These are phyloP conservation scores for Dasyurus viverrinus DNA, from an alignment of 2,113 vertebrate species.

Conservation along the genomic window DNA sequence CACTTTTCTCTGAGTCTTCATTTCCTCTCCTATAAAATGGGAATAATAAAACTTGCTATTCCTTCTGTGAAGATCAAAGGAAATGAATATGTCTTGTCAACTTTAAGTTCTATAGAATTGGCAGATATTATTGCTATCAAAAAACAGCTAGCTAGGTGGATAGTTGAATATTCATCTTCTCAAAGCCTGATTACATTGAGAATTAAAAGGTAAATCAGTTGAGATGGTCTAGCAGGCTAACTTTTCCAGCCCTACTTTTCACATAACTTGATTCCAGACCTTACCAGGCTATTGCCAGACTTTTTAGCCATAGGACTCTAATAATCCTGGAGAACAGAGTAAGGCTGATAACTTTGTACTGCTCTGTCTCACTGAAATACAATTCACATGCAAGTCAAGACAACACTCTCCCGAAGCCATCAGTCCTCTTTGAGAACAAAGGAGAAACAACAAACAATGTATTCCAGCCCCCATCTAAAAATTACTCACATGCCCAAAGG, in stretches of 20 bases:
- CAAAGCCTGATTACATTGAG: not conserved
- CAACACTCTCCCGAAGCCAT: not conserved
- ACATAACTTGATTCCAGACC: not conserved
- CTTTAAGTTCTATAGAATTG: not conserved
- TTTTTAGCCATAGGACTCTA: not conserved
- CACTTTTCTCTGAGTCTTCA: not conserved
- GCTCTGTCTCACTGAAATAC: not conserved
- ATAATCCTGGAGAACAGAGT: not conserved
- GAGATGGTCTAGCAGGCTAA: not conserved
- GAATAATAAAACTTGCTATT: not conserved
- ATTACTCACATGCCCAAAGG: not conserved
- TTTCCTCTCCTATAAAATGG: not conserved
- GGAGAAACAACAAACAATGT: not conserved
- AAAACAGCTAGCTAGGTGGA: not conserved
- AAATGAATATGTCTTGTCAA: not conserved
- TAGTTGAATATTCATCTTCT: not conserved
- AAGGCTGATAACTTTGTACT: not conserved
- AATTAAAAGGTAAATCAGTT: not conserved
- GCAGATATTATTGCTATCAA: not conserved
- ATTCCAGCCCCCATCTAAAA: not conserved
- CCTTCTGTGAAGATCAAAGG: not conserved
- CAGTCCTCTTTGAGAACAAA: not conserved
- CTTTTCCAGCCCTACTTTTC: not conserved
- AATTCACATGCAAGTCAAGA: not conserved
- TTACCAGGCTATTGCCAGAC: not conserved